Evolutionary conservation across 1,140 invertebrate genomes (phyloP).

Genomic region (Hyles euphorbiae): DNA sequence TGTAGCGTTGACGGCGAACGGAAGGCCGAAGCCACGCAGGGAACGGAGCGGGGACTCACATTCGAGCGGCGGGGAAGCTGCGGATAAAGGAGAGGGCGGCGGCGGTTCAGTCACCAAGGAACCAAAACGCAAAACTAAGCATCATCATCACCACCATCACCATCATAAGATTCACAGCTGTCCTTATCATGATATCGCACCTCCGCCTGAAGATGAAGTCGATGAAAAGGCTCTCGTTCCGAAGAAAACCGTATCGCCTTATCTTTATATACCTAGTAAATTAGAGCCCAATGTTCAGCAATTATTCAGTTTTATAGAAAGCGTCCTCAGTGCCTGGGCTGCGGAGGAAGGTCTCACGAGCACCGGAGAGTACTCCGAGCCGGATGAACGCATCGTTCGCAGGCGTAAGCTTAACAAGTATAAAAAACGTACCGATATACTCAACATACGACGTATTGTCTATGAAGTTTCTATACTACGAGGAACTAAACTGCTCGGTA

Average conservation of each 20-base stretch:
- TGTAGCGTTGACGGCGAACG: constrained; percentile 51
- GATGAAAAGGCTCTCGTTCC: constrained; percentile 57
- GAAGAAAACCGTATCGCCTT: constrained; percentile 66
- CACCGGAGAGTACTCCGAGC: constrained; percentile 79
- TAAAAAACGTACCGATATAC: constrained; percentile 79
- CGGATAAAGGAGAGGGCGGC: constrained; percentile 55
- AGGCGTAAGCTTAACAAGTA: constrained; percentile 78
- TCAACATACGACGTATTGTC: constrained; percentile 80
- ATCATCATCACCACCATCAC: constrained; percentile 65
- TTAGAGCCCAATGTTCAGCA: constrained; percentile 85
- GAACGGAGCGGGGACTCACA: constrained; percentile 63
- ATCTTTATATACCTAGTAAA: constrained; percentile 73
- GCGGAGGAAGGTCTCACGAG: constrained; percentile 81
- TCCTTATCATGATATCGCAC: constrained; percentile 60
- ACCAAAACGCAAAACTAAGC: constrained; percentile 44
- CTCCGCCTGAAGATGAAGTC: constrained; percentile 57
- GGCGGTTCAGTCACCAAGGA: constrained; percentile 38
- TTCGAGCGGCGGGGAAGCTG: constrained; percentile 65
- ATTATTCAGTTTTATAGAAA: constrained; percentile 85
- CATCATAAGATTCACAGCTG: constrained; percentile 66
- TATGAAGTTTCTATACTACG: constrained; percentile 79
- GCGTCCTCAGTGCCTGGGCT: constrained; percentile 81
- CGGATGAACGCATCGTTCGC: constrained; percentile 79
- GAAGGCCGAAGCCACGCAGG: constrained; percentile 46
- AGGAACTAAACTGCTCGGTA: constrained; percentile 78